Conservation (phyloP, 2,888 invertebrate genomes). For the Globia sparganii region DNA sequence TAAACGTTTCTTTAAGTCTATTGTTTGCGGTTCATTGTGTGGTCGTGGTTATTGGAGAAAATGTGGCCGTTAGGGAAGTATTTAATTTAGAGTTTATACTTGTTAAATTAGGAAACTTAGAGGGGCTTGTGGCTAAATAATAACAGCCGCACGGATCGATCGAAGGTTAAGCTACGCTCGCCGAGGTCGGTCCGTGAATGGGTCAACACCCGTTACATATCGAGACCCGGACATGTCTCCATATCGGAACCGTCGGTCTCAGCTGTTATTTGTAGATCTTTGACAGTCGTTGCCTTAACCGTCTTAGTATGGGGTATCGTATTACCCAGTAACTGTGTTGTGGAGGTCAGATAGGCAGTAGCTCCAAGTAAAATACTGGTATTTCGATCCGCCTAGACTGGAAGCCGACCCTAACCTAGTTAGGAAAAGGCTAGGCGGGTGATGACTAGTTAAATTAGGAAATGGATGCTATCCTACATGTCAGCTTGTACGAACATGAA, state of each 20-base stretch:
- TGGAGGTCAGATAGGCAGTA: not conserved
- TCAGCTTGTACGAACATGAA: not conserved
- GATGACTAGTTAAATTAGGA: not conserved
- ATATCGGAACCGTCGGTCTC: not conserved
- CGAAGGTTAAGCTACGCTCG: not conserved
- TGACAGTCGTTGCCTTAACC: not conserved
- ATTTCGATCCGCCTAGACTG: not conserved
- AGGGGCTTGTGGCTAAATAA: not conserved
- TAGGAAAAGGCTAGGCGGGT: not conserved
- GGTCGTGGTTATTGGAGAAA: constrained; percentile 36
- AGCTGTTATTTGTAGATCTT: not conserved
- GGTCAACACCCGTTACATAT: not conserved
- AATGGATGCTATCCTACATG: not conserved
- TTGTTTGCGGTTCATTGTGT: constrained; percentile 53
- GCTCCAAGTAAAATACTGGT: too few species aligned
- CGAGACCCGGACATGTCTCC: not conserved
- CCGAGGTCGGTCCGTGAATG: not conserved
- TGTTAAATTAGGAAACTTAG: not conserved
- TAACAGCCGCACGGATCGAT: not conserved
- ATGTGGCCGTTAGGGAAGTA: constrained; percentile 22
- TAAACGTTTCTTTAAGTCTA: constrained; percentile 65
- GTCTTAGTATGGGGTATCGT: not conserved
- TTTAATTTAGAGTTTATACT: constrained; percentile 23
- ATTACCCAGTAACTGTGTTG: not conserved
- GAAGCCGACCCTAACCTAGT: not conserved